Conservation (phyloP, 30 jellyfish, hydroid and myxozoan species). For the Hydra vulgaris region DNA sequence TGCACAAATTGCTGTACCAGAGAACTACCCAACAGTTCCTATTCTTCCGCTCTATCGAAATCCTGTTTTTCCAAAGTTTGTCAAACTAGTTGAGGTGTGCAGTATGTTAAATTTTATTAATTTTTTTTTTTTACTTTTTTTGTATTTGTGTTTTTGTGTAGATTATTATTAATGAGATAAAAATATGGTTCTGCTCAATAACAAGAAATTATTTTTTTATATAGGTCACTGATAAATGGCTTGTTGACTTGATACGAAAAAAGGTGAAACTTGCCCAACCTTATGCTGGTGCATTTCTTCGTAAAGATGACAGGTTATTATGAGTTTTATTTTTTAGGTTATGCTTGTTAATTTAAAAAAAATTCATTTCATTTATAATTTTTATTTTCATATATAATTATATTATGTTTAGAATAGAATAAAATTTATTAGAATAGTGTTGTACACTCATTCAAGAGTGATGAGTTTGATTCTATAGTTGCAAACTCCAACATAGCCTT, state of each 20-base stretch:
- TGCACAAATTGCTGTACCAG: conserved; percentile 85
- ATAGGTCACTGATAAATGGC: conserved; percentile 60
- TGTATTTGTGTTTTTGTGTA: too few species aligned
- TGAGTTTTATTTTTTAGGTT: background rate
- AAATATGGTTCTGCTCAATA: too few species aligned
- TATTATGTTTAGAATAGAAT: too few species aligned
- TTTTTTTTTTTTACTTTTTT: background rate
- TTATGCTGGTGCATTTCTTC: conserved; percentile 90
- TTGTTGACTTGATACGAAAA: conserved; percentile 51
- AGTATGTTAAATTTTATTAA: background rate
- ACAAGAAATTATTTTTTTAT: too few species aligned
- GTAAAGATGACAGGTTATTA: conserved; percentile 79
- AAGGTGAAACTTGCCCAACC: conserved; percentile 71
- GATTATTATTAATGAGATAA: too few species aligned
- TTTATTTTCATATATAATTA: too few species aligned
- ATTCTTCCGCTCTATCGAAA: conserved; percentile 58
- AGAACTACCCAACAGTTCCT: conserved; percentile 80
- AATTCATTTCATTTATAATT: too few species aligned
- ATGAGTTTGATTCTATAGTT: too few species aligned
- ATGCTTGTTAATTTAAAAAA: background rate
- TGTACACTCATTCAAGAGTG: too few species aligned
- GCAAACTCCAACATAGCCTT: too few species aligned
- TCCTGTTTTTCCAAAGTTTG: conserved; percentile 88
- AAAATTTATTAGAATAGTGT: too few species aligned
- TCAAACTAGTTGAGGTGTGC: conserved; percentile 73